Evolutionary conservation across 2,797 vertebrate species (phyloP), one percentile per base, ranked within the genome.

Genomic region (Rachycentron canadum): DNA sequence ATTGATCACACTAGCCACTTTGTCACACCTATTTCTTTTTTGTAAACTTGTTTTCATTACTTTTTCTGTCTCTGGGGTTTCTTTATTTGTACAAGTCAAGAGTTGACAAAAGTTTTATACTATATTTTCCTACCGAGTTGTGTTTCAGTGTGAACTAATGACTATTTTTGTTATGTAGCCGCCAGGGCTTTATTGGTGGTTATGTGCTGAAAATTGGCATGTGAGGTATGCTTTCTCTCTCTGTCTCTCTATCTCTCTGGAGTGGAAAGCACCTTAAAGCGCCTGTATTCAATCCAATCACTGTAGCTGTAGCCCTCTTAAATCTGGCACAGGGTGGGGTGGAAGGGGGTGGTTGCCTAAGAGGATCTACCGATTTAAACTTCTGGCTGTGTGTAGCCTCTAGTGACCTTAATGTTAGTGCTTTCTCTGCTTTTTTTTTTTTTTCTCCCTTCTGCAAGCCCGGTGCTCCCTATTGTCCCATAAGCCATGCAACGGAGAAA

Each of bases 61-160:
- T 21, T 63, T 85, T 67, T 87, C 76, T 84, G 78, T 90, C 55
- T 87, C 73, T 79, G 67, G 70, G 36, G 55, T 85, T 85, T 87
- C 74, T 75, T 92, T 80, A 82, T 88, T 92, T 93, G 86, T 92
- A 92, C 86, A 92, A 92, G 82, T 93, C 82, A 76, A 84, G 58
- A 89, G 70, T 69, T 89, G 86, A 90, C 79, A 84, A 85, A 92
- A 86, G 80, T 95, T 96, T 95, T 95, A 93, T 95, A 95, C 94
- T 93, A 93, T 95, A 95, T 96, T 96, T 96, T 95, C 94, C 86
- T 95, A 96, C 92, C 6, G 72, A 91, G 71, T 89, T 94, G 65
- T 86, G 88, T 93, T 91, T 86, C 87, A 69, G 87, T 88, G 86
- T 89, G 86, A 83, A 75, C 84, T 90, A 78, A 90, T 82, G 81